Conservation (phyloP, 2,797 vertebrate species). For the Leptatherina wallacei region DNA sequence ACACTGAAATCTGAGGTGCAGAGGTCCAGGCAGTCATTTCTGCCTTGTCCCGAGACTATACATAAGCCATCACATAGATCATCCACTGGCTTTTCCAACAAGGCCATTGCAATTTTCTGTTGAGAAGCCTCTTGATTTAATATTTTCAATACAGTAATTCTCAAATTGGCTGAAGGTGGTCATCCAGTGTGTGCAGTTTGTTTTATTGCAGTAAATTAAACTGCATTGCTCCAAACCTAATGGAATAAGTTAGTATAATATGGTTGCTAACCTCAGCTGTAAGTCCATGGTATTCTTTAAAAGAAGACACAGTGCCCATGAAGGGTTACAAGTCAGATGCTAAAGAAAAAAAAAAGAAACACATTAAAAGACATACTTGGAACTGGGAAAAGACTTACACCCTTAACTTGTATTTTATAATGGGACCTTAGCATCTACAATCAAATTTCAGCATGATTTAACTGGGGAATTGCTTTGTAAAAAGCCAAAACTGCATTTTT, state of each 20-base stretch:
- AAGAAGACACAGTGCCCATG: background rate
- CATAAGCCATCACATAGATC: background rate
- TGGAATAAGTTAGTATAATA: background rate
- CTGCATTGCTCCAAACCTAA: conserved; percentile 5
- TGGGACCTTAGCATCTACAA: conserved; percentile 53
- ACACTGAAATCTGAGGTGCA: conserved; percentile 54
- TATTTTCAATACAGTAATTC: conserved; percentile 9
- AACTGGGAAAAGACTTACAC: conserved; percentile 27
- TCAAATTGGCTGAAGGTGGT: conserved; percentile 11
- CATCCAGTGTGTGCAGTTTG: conserved; percentile 35
- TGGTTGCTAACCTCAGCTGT: background rate
- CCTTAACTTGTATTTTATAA: conserved; percentile 55
- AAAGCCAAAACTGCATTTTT: conserved; percentile 81
- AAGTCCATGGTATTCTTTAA: conserved; percentile 10
- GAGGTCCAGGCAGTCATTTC: conserved; percentile 16
- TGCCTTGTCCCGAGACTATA: no score
- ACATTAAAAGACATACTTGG: conserved; percentile 24
- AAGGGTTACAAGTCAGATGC: conserved; percentile 31
- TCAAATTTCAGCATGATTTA: conserved; percentile 62
- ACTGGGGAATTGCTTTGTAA: conserved; percentile 60
- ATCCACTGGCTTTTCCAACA: background rate
- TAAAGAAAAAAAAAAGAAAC: background rate
- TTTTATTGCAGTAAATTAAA: conserved; percentile 3
- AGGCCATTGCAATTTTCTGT: conserved; percentile 2
- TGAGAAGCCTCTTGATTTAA: background rate